phyloP scores from a whole-genome alignment of 2,888 invertebrate species.

The Synergus laeviventris region DNA sequence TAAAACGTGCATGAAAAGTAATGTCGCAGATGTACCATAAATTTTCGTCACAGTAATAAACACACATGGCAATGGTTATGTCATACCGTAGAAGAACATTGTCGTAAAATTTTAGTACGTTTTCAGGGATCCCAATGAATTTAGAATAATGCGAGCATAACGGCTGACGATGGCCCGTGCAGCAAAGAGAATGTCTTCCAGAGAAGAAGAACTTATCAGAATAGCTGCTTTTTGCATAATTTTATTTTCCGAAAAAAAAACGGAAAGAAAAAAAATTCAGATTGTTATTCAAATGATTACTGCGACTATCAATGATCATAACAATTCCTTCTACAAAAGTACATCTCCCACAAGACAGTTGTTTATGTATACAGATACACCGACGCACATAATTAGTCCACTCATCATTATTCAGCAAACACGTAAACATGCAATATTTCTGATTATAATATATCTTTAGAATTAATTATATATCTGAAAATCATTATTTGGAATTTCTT shows the following conservation, averaged over 20 bases:
- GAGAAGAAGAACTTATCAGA: slow-evolving; percentile 28
- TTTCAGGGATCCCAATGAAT: slow-evolving; percentile 57
- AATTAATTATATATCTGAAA: background rate
- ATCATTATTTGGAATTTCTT: background rate
- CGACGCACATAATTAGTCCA: background rate
- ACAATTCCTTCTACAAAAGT: background rate
- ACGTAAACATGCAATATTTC: background rate
- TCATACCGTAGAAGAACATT: slow-evolving; percentile 56
- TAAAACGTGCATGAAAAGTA: slow-evolving; percentile 50
- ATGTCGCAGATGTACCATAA: slow-evolving; percentile 51
- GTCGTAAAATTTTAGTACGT: slow-evolving; percentile 60
- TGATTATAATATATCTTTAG: no score
- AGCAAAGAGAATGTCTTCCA: slow-evolving; percentile 15
- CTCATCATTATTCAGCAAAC: background rate
- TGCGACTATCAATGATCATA: background rate
- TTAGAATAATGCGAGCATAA: slow-evolving; percentile 56
- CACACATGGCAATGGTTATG: slow-evolving; percentile 55
- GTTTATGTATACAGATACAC: background rate
- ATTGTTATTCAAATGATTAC: slow-evolving; percentile 23
- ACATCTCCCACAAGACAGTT: background rate
- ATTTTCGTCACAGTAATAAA: slow-evolving; percentile 53
- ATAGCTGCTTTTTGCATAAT: slow-evolving; percentile 21
- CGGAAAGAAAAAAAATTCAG: background rate
- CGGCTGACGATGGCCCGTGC: slow-evolving; percentile 49
- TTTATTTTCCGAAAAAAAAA: slow-evolving; percentile 1